Base-by-base conservation (phyloP, 2,113 vertebrate genomes). In the Chloropsis cyanopogon region DNA sequence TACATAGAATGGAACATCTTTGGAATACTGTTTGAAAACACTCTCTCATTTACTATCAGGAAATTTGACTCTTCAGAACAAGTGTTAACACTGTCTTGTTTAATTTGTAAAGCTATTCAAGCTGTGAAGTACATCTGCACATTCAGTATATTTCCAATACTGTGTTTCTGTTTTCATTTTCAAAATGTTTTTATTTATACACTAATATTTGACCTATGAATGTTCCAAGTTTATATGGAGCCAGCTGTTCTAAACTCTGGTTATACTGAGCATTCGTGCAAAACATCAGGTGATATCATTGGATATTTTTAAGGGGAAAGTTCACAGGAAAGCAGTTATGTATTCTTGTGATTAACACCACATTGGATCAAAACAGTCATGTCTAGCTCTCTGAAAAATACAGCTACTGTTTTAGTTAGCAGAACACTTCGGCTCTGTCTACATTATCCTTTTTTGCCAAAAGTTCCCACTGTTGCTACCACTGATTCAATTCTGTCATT, bases 341-440 rank as follows among this genome's bases (percentile, higher is more conserved):
- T 95, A 93, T 96, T 95, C 91, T 95, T 95, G 77, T 81, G 91
- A 91, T 96, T 95, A 96, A 94, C 86, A 93, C 93, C 93, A 93
- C 92, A 82, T 85, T 95, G 95, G 95, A 96, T 95, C 92, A 96
- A 96, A 96, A 94, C 90, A 92, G 85, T 96, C 95, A 96, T 93
- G 94, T 95, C 96, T 97, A 97, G 93, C 75, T 85, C 94, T 95
- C 95, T 80, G 88, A 96, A 97, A 97, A 97, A 95, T 72, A 79
- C 72, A 95, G 68, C 95, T 96, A 93, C 95, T 92, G 69, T 89
- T 94, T 95, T 82, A 93, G 76, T 70, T 94, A 91, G 87, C 73
- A 91, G 91, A 97, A 97, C 75, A 96, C 90, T 95, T 92, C 56
- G 2, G 80, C 94, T 96, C 92, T 92, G 96, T 97, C 94, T 94